phyloP scores from a whole-genome alignment of 2,888 invertebrate genomes.

The Tanytarsus gracilentus region DNA sequence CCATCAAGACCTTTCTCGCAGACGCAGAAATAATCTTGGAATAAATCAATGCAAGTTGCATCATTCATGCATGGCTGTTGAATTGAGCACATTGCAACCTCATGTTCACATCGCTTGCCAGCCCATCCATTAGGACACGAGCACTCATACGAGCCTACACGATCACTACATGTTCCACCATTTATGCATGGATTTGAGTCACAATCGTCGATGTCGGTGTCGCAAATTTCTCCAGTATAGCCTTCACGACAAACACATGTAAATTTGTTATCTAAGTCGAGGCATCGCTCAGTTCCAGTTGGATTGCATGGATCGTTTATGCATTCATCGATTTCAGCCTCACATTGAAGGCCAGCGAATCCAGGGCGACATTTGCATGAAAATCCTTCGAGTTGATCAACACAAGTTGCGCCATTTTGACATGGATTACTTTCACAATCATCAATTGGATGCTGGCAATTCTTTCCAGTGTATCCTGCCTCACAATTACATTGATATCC shows the following conservation, averaged over 20 bases:
- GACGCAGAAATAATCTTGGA: slow-evolving; percentile 54
- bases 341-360: slow-evolving; percentile 85
- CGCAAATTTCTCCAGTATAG: slow-evolving; percentile 74
- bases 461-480: slow-evolving; percentile 87
- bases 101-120: slow-evolving; percentile 73
- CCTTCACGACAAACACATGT: slow-evolving; percentile 84
- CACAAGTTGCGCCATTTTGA: slow-evolving; percentile 82
- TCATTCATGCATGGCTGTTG: slow-evolving; percentile 87
- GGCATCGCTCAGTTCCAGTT: slow-evolving; percentile 79
- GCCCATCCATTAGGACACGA: slow-evolving; percentile 78
- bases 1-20: slow-evolving; percentile 94
- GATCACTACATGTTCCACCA: slow-evolving; percentile 80
- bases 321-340: slow-evolving; percentile 88
- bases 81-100: slow-evolving; percentile 73
- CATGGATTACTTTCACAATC: slow-evolving; percentile 85
- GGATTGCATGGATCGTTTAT: slow-evolving; percentile 83
- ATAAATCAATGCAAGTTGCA: slow-evolving; percentile 81
- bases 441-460: slow-evolving; percentile 87
- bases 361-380: slow-evolving; percentile 88
- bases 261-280: slow-evolving; percentile 80
- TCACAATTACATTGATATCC: slow-evolving; percentile 84
- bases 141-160: slow-evolving; percentile 74
- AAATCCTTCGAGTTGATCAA: slow-evolving; percentile 83
- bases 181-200: slow-evolving; percentile 76
- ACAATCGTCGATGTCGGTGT: slow-evolving; percentile 82